Base-by-base conservation (phyloP, 2,888 invertebrate genomes). In the Ischnura elegans region DNA sequence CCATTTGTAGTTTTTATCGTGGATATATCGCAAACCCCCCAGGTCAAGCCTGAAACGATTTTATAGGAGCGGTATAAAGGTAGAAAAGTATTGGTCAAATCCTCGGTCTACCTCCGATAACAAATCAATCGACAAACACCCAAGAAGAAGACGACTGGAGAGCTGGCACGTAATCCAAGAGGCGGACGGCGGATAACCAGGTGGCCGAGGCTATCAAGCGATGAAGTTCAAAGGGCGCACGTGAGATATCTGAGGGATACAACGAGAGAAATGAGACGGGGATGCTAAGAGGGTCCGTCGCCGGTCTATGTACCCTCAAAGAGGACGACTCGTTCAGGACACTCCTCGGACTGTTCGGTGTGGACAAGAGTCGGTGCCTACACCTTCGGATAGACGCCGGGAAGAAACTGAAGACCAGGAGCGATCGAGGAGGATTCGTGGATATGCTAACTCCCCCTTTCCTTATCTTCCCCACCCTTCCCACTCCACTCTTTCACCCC, bases 381-480 rank as follows among this genome's bases (percentile, higher is more conserved):
- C 90, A 90, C 61, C 90, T 90, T 90, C 90, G 90, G 45, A 25
- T 43, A 90, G 90, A 90, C 43, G 90, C 90, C 43, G 61, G 55
- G 36, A 21, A 42, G 90, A 90, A 90, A 90, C 90, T 90, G 90
- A 90, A 16, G 90, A 29, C 61, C 55, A 66, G 55, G 61, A 61
- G 61, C 61, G 43, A 55, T 55, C 43, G 86, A 19, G 46, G 46
- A 46, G 61, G 90, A 76, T 29, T 76, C 66, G 93, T 46, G 87
- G 85, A 46, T 85, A 85, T 87, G 66, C 87, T 87, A 94, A 86
- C 93, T 94, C 94, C 93, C 87, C 61, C 93, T 94, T 93, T 93
- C 36, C 87, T 93, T 61, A 87, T 47, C 66, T 61, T 93, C 85
- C 55, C 95, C 96, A 93, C 94, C 97, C 19, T 85, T 2, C 85